phyloP scores from a whole-genome alignment of 1,140 invertebrate species.

The Macrobrachium nipponense region DNA sequence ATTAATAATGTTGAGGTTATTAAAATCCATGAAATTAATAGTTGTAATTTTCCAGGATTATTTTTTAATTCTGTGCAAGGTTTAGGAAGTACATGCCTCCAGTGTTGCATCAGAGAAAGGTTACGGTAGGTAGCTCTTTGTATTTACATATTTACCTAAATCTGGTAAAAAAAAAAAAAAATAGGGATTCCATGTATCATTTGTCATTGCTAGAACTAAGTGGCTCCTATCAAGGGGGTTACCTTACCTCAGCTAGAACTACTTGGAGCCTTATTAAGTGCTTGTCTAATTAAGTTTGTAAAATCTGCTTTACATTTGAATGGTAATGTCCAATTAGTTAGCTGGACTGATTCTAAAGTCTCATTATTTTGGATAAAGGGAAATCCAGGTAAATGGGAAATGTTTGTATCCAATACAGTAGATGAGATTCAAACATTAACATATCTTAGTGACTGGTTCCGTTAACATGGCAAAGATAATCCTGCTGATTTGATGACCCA shows the following conservation, averaged over 20 bases:
- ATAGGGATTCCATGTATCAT: background rate
- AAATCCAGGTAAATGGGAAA: constrained; percentile 21
- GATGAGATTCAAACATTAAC: constrained; percentile 26
- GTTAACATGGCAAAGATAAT: background rate
- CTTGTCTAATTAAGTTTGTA: background rate
- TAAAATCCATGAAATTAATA: background rate
- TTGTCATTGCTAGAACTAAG: background rate
- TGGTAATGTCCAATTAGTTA: background rate
- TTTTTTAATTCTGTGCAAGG: background rate
- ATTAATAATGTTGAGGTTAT: background rate
- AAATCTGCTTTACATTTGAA: background rate
- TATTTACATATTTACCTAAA: background rate
- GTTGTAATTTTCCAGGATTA: background rate
- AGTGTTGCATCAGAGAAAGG: background rate
- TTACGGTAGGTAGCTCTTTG: too few species aligned
- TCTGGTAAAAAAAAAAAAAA: too few species aligned
- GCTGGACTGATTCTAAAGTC: constrained; percentile 45
- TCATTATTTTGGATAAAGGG: constrained; percentile 46
- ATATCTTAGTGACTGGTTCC: background rate
- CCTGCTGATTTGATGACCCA: background rate
- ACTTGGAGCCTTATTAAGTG: background rate
- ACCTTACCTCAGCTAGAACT: background rate
- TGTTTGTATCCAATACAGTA: constrained; percentile 41
- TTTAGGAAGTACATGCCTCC: too few species aligned
- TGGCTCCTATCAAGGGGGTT: background rate